A percentile compares a stretch with the other conserved stretches of the same genome.
Conservation (phyloP, 37 sponge, comb jelly and placozoan genomes). For the Bolinopsis microptera region DNA sequence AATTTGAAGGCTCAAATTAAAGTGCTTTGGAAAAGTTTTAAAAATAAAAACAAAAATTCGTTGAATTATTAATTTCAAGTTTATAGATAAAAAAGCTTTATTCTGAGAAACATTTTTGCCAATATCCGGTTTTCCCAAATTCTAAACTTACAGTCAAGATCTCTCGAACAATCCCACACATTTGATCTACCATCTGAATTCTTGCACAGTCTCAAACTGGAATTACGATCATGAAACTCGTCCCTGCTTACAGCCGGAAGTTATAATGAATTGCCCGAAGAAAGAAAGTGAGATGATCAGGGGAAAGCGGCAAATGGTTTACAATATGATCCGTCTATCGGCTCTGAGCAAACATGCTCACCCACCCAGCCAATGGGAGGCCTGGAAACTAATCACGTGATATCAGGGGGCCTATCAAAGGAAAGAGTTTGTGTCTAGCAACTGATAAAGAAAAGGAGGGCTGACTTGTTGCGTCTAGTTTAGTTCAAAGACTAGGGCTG, state of each 20-base stretch:
- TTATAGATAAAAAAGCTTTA: no score
- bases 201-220: no score
- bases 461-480: not conserved
- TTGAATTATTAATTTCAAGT: no score
- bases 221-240: not conserved
- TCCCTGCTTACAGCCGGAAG: not conserved
- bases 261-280: not conserved
- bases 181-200: not conserved
- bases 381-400: not conserved
- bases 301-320: not conserved
- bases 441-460: conserved; percentile 21
- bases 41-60: no score
- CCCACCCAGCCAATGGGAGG: not conserved
- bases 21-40: no score
- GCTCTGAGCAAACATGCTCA: not conserved
- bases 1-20: no score
- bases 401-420: not conserved
- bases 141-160: no score
- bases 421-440: conserved; percentile 30
- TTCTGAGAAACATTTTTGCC: no score
- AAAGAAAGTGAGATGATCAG: not conserved
- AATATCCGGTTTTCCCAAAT: no score
- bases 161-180: no score
- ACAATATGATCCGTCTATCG: not conserved
- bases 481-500: conserved; percentile 29